Percentiles rank a stretch among this genome's conserved stretches.
phyloP scores from a whole-genome alignment of 1,140 invertebrate species.

The Neodiprion virginianus region DNA sequence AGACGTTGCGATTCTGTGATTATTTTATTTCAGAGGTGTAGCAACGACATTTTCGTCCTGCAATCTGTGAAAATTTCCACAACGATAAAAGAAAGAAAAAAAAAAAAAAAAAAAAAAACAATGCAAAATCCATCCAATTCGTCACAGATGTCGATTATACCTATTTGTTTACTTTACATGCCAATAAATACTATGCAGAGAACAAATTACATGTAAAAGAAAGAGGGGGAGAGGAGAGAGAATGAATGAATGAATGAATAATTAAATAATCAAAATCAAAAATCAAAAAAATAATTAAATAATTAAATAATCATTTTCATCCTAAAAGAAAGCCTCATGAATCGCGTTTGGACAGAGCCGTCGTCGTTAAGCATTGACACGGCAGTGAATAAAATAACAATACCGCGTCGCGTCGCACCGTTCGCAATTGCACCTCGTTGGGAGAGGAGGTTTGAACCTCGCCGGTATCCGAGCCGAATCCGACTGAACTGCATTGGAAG shows the following conservation, averaged over 20 bases:
- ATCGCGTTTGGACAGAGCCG: background rate
- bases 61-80: background rate
- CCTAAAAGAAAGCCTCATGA: background rate
- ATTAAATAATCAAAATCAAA: too few relatives aligned
- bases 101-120: background rate
- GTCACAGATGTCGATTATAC: background rate
- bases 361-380: background rate
- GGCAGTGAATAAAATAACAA: background rate
- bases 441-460: constrained; percentile 24
- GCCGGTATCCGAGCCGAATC: constrained; percentile 39
- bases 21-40: too few relatives aligned
- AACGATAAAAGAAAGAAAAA: too few relatives aligned
- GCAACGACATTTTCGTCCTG: background rate
- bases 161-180: too few relatives aligned
- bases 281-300: too few relatives aligned
- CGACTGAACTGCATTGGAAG: constrained; percentile 37
- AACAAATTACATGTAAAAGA: too few relatives aligned
- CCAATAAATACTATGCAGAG: too few relatives aligned
- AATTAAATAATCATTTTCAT: too few relatives aligned
- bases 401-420: background rate
- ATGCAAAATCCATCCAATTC: too few relatives aligned
- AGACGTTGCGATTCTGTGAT: too few relatives aligned
- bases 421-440: background rate
- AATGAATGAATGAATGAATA: too few relatives aligned
- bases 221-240: too few relatives aligned